Evolutionary conservation across 2,888 invertebrate genomes (phyloP).

Genomic region (Amphipyra tragopoginis): DNA sequence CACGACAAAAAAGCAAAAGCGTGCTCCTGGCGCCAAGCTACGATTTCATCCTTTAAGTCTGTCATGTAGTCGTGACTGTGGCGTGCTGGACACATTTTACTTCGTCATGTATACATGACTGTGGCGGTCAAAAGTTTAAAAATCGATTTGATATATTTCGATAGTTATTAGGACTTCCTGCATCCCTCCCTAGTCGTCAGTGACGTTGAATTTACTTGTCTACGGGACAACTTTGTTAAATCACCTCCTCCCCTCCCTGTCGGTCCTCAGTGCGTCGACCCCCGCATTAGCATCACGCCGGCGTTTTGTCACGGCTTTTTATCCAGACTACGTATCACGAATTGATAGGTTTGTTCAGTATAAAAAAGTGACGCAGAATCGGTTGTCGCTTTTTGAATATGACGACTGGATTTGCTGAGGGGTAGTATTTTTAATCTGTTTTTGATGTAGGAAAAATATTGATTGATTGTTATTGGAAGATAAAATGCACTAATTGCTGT

Average conservation of each 20-base stretch:
- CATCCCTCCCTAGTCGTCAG: no score
- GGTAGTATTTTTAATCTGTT: slow-evolving; percentile 4
- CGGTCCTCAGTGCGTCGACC: slow-evolving; percentile 39
- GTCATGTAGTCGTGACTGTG: no score
- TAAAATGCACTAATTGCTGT: not conserved
- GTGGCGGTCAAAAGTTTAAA: no score
- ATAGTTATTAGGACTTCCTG: no score
- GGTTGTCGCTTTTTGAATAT: slow-evolving; percentile 30
- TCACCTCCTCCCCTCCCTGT: slow-evolving; percentile 3
- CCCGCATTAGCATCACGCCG: slow-evolving; percentile 37
- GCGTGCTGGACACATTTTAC: no score
- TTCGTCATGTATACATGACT: no score
- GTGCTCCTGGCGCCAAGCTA: no score
- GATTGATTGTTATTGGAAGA: slow-evolving; percentile 6
- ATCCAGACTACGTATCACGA: slow-evolving; percentile 27
- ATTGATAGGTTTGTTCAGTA: slow-evolving; percentile 34
- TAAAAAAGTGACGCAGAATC: slow-evolving; percentile 8
- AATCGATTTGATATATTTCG: no score
- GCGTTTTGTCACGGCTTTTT: slow-evolving; percentile 40
- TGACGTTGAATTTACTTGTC: slow-evolving; percentile 50
- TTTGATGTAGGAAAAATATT: not conserved
- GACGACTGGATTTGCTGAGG: not conserved
- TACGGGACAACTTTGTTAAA: slow-evolving; percentile 53
- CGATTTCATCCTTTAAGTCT: no score
- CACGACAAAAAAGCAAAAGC: no score